Base-by-base conservation (phyloP, 2,888 invertebrate species). In the Tipula helvola region DNA sequence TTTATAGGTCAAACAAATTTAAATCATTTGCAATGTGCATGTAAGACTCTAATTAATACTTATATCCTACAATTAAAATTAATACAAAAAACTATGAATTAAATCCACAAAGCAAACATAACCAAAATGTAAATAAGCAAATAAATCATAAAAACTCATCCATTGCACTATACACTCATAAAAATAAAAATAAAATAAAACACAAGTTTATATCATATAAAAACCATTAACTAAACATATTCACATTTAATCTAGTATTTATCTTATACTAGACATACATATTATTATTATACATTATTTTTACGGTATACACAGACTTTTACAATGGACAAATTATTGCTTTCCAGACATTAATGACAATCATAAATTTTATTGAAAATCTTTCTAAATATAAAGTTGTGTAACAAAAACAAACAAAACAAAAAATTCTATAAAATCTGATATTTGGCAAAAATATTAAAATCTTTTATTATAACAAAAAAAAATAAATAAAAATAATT, bases 181-280 rank as follows among this genome's bases (percentile, higher is more conserved):
- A 71, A 28, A 71, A 18, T 28, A 10, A 71, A 13, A 71, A 71
- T 71, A 71, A 71, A 3, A 71, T 28, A 71, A 28, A 71, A 18
- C 71, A 71, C 28, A 71, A 71, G 71, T 71, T 71, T 71, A 71
- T 18, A 28, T 28, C n/a, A 71, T 28, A 28, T 71, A 71, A 71
- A 71, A 71, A 71, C 71, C 71, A 71, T 71, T 71, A 71, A 71
- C 71, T 71, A 71, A 71, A 71, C 71, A 71, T 71, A 71, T 71
- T 71, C 71, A 71, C 71, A 71, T 71, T 71, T 71, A 71, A 71
- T 71, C 71, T 71, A 28, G 28, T 28, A 71, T 71, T 71, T 71
- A 71, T 71, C 28, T 10, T 28, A n/a, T n/a, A 71, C 71, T 10
- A 71, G 71, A 71, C 28, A 71, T 71, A n/a, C n/a, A n/a, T n/a